Conservation (phyloP, 2,113 vertebrate genomes). For the Athene cunicularia region DNA sequence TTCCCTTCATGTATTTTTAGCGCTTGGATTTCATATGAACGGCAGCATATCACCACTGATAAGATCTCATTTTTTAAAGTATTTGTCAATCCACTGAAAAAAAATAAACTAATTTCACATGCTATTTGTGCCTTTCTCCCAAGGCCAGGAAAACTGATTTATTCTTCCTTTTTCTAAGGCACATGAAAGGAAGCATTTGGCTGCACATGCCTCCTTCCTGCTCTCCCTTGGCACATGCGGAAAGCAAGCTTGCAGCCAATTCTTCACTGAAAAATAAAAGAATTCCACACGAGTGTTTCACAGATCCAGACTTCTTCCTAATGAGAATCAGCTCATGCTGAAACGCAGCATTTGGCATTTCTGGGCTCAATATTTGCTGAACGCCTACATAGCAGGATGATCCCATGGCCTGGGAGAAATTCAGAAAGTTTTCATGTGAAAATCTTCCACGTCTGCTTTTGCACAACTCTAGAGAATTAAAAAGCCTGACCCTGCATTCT, state of each 20-base stretch:
- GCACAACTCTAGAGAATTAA: background rate
- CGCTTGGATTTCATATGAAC: background rate
- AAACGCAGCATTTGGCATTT: background rate
- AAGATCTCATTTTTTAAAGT: background rate
- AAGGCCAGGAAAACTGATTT: slow-evolving; percentile 13
- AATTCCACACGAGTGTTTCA: background rate
- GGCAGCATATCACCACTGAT: background rate
- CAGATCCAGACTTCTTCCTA: background rate
- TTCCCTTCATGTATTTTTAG: background rate
- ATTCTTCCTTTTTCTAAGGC: background rate
- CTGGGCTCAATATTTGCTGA: background rate
- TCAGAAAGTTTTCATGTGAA: background rate
- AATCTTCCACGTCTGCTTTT: background rate
- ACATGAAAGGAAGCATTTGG: slow-evolving; percentile 29
- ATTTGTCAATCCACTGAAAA: background rate
- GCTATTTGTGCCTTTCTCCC: background rate
- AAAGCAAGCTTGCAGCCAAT: slow-evolving; percentile 2
- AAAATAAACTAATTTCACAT: background rate
- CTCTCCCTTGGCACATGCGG: background rate
- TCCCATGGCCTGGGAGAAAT: background rate
- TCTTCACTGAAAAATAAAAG: background rate
- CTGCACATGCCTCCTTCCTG: slow-evolving; percentile 32
- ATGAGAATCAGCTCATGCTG: background rate
- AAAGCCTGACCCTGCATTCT: background rate
- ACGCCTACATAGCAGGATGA: background rate